Evolutionary conservation across 2,113 vertebrate species (phyloP).

Genomic region (Falcunculus frontatus): DNA sequence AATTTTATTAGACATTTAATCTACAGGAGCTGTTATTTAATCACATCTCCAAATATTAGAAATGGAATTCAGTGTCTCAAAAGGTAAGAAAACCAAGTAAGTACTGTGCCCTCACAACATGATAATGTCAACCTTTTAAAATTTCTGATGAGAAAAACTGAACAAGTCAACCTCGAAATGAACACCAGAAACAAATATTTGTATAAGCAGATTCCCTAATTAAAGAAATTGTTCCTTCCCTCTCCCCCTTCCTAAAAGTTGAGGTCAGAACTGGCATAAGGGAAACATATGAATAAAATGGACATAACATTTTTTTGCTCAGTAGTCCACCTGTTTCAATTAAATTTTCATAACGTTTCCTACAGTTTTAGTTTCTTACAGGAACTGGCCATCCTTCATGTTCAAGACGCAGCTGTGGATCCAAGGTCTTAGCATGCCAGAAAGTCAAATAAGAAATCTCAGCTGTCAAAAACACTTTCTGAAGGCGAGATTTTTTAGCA

Average conservation of each 20-base stretch:
- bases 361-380: conserved; percentile 70
- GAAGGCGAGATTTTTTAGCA: conserved; percentile 81
- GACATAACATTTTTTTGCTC: neutral
- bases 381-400: conserved; percentile 81
- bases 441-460: conserved; percentile 71
- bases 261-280: neutral
- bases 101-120: neutral
- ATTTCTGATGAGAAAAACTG: neutral
- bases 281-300: neutral
- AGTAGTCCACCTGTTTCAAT: neutral
- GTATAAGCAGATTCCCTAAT: neutral
- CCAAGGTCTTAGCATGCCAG: conserved; percentile 81
- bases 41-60: neutral
- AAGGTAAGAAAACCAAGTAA: neutral
- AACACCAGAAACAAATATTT: neutral
- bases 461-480: conserved; percentile 80
- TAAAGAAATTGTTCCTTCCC: neutral
- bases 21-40: neutral
- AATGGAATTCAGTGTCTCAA: neutral
- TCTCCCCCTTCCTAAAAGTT: neutral
- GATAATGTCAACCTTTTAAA: neutral
- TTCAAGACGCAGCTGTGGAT: conserved; percentile 87
- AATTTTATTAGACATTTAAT: neutral
- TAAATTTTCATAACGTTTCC: neutral
- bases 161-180: neutral